Evolutionary conservation across 2,797 vertebrate species (phyloP).

Genomic region (Gallinago solitaria): DNA sequence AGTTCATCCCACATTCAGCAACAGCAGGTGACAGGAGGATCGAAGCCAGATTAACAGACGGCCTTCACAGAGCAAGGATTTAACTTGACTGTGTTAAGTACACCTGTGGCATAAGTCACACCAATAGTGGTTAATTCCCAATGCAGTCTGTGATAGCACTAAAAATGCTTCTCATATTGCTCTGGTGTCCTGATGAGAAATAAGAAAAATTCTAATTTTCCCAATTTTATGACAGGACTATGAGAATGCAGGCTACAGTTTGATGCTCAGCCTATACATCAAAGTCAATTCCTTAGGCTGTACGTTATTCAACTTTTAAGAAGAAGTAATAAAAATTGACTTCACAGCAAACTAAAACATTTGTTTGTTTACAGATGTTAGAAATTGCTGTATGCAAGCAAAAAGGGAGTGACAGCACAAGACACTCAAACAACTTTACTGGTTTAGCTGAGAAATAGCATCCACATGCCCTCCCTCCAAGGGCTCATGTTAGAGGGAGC

Average conservation of each 20-base stretch:
- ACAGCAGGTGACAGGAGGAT: slow-evolving; percentile 33
- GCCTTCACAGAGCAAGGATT: slow-evolving; percentile 41
- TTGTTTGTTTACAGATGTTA: not conserved
- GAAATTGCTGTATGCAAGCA: not conserved
- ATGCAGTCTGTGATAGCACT: not conserved
- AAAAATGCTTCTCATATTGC: not conserved
- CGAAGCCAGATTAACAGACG: slow-evolving; percentile 30
- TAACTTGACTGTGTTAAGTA: slow-evolving; percentile 33
- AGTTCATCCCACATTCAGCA: slow-evolving; percentile 27
- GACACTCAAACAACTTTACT: slow-evolving; percentile 5
- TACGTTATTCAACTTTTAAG: not conserved
- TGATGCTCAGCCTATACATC: not conserved
- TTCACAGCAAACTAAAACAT: not conserved
- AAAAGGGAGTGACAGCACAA: not conserved
- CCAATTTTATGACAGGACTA: not conserved
- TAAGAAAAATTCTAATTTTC: not conserved
- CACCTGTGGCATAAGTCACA: slow-evolving; percentile 26
- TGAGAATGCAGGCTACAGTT: not conserved
- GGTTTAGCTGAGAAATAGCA: not conserved
- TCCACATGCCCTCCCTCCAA: not conserved
- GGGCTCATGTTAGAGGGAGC: not conserved
- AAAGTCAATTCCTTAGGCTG: not conserved
- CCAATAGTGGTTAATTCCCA: not conserved
- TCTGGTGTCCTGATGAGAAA: not conserved
- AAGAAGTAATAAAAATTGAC: slow-evolving; percentile 20